A percentile compares a stretch with the other conserved stretches of the same genome.
These are phyloP conservation scores for Andrena marginata DNA, from an alignment of 2,888 invertebrate genomes.

Conservation along the genomic window DNA sequence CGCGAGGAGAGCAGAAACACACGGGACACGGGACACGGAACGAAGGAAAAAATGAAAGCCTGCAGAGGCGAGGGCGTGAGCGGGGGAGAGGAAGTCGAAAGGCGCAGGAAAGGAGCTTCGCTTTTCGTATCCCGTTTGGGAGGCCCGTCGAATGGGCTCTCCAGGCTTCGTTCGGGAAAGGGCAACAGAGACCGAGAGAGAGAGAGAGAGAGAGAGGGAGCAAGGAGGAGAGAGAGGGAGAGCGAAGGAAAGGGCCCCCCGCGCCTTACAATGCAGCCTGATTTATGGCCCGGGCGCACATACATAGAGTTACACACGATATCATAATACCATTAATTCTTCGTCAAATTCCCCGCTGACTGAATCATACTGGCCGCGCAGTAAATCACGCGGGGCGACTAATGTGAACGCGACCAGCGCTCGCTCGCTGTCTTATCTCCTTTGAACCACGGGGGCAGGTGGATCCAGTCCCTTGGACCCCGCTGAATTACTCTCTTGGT, in stretches of 20 bases:
- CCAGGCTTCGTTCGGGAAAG: conserved; percentile 83
- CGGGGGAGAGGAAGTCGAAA: conserved; percentile 21
- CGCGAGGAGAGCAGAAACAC: neutral
- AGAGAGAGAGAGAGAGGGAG: conserved; percentile 23
- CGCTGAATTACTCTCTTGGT: conserved; percentile 65
- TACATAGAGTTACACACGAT: conserved; percentile 85
- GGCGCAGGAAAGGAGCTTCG: conserved; percentile 64
- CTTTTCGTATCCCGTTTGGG: conserved; percentile 74
- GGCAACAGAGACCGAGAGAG: conserved; percentile 26
- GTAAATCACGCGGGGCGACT: conserved; percentile 84
- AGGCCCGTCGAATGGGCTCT: conserved; percentile 78
- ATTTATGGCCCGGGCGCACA: conserved; percentile 84
- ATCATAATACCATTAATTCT: conserved; percentile 85
- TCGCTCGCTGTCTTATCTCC: conserved; percentile 81
- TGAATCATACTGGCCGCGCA: conserved; percentile 84
- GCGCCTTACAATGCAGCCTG: conserved; percentile 84
- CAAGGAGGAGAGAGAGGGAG: conserved; percentile 19
- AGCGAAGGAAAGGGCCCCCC: conserved; percentile 69
- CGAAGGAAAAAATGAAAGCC: neutral
- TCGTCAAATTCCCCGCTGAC: conserved; percentile 85
- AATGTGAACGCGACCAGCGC: conserved; percentile 82
- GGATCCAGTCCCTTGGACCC: conserved; percentile 73
- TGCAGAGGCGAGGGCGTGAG: conserved; percentile 19
- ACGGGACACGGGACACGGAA: neutral
- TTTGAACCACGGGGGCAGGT: conserved; percentile 82